A percentile compares a stretch with the other conserved stretches of the same genome.
Conservation (phyloP, 2,797 vertebrate species). For the Ctenosaura bakeri region DNA sequence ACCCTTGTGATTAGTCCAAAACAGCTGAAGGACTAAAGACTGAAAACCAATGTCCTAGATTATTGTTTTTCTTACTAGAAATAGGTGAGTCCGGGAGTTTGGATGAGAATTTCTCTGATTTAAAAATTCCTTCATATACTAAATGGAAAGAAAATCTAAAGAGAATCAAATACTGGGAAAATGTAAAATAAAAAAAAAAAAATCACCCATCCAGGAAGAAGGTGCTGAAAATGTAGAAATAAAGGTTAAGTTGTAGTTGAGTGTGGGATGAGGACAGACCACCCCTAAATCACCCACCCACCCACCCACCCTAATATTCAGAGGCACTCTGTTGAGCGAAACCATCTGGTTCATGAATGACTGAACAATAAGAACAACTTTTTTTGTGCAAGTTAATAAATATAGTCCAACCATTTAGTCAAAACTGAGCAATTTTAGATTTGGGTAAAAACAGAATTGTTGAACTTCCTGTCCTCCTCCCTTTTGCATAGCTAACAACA, state of each 20-base stretch:
- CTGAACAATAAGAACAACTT: neutral
- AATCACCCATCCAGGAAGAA: neutral
- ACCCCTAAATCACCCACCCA: neutral
- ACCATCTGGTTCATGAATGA: neutral
- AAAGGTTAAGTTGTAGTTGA: neutral
- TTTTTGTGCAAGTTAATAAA: neutral
- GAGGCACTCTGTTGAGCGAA: neutral
- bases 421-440: neutral
- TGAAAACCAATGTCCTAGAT: neutral
- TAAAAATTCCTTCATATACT: neutral
- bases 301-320: too few species aligned
- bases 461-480: neutral
- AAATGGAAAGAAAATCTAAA: neutral
- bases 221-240: neutral
- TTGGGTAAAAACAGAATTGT: conserved; percentile 18
- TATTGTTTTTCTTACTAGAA: too few species aligned
- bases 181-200: neutral
- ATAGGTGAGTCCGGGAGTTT: too few species aligned
- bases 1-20: too few species aligned
- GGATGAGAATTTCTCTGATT: too few species aligned
- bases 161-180: neutral
- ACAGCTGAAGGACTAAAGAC: too few species aligned
- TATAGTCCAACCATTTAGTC: neutral
- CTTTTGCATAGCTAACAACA: conserved; percentile 4
- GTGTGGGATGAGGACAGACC: neutral